Conservation (phyloP, 2,888 invertebrate genomes). For the Chrysotoxum bicinctum region DNA sequence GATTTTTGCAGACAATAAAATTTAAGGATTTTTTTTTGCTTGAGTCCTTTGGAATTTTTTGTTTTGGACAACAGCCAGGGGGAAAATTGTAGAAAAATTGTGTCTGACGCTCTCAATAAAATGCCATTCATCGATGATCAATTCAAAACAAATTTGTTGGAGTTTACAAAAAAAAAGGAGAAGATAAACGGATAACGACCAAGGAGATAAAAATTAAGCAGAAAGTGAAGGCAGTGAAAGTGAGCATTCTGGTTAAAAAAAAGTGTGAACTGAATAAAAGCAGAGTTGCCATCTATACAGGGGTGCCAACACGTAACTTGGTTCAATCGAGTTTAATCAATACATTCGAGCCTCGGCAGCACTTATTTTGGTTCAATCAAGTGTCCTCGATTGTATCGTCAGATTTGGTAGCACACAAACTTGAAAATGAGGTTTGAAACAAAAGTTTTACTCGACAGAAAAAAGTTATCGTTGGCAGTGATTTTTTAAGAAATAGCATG, state of each 20-base stretch:
- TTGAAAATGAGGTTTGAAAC: no score
- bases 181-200: not conserved
- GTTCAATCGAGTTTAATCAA: no score
- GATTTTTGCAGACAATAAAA: conserved; percentile 72
- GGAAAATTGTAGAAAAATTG: conserved; percentile 45
- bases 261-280: not conserved
- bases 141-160: conserved; percentile 56
- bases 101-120: conserved; percentile 53
- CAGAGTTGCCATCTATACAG: conserved; percentile 46
- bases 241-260: conserved; percentile 35
- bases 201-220: not conserved
- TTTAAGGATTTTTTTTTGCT: conserved; percentile 41
- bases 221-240: conserved; percentile 57
- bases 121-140: conserved; percentile 60
- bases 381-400: no score
- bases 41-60: conserved; percentile 45
- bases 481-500: no score
- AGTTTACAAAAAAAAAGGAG: not conserved
- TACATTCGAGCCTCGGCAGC: no score
- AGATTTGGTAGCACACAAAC: no score
- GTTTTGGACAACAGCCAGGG: conserved; percentile 57
- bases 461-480: no score
- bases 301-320: no score
- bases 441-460: no score
- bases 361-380: no score